These are phyloP conservation scores for Sphenodon punctatus DNA, from an alignment of 2,797 vertebrate species.

Conservation along the genomic window DNA sequence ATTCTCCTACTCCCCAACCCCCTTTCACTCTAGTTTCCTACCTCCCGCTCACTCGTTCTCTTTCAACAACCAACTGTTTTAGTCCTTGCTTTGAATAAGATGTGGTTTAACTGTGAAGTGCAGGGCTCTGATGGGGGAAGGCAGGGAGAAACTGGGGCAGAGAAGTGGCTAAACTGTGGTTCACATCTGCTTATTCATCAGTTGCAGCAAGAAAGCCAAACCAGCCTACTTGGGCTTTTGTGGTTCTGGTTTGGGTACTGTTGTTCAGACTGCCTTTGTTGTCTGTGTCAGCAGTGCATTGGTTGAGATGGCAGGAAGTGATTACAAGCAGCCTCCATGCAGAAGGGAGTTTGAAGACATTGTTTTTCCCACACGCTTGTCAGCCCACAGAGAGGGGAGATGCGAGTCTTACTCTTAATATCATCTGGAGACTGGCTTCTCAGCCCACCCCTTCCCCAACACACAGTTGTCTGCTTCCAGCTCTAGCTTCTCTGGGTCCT, in stretches of 20 bases:
- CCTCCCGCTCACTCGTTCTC: no score
- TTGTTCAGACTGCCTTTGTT: constrained; percentile 9
- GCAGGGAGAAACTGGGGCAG: background rate
- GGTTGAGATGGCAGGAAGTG: constrained; percentile 44
- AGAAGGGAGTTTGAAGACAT: background rate
- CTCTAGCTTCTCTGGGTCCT: background rate
- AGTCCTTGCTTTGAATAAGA: rapidly evolving
- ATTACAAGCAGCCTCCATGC: background rate
- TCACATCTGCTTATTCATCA: background rate
- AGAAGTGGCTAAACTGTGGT: background rate
- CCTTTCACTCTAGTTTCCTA: no score
- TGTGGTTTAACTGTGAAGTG: rapidly evolving
- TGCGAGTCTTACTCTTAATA: no score
- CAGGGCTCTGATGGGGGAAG: rapidly evolving
- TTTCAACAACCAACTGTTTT: background rate
- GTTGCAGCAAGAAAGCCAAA: background rate
- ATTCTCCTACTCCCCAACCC: no score
- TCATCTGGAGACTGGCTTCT: no score
- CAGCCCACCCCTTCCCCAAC: no score
- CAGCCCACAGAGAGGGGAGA: background rate
- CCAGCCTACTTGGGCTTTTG: rapidly evolving
- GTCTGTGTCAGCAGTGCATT: rapidly evolving
- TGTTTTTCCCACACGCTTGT: background rate
- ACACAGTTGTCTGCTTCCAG: background rate
- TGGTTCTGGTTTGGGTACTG: background rate